Base-by-base conservation (phyloP, 2,113 vertebrate genomes). In the Serinus canaria region DNA sequence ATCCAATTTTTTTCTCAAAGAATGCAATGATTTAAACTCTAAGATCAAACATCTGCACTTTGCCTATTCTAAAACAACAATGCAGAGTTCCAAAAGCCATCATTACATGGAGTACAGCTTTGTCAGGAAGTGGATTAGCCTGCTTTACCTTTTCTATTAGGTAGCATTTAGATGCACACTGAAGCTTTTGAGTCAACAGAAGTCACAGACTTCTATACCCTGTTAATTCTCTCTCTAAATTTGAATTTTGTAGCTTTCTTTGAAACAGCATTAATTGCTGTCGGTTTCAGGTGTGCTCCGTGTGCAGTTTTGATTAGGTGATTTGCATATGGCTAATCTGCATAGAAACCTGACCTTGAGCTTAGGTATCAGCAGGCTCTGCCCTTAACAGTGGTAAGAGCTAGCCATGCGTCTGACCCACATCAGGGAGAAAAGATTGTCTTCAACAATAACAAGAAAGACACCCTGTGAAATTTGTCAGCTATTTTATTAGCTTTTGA, bases 121-220 rank as follows among this genome's bases (percentile, higher is more conserved):
- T 44, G 58, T 6, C 0, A 67, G 33, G 11, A 75, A 55, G 5
- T 25, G 15, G 39, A 59, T 59, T 47, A 78, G 8, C 12, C 9
- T 47, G 9, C 6, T 82, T 81, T 27, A 44, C 3, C 7, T 14
- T 68, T 89, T 78, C 24, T 6, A 0, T 67, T 22, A 52, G 24
- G 9, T 60, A 15, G 4, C 8, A 43, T 55, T 62, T 70, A 83
- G 43, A 66, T 33, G 7, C 7, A 11, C 5, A 31, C 5, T 69
- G 39, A 87, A 62, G 11, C 1, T 56, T 68, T 23, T 53, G 9
- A 25, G 17, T 60, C 2, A 3, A 11, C 11, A n/a, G 21, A 89
- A 70, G 60, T 58, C 39, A 70, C 0, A 0, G 35, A 31, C 4
- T 35, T 47, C 25, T 69, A 14, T 12, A 33, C 2, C 30, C 8